phyloP scores from a whole-genome alignment of 2,797 vertebrate genomes.

The Sebastes hubbsi region DNA sequence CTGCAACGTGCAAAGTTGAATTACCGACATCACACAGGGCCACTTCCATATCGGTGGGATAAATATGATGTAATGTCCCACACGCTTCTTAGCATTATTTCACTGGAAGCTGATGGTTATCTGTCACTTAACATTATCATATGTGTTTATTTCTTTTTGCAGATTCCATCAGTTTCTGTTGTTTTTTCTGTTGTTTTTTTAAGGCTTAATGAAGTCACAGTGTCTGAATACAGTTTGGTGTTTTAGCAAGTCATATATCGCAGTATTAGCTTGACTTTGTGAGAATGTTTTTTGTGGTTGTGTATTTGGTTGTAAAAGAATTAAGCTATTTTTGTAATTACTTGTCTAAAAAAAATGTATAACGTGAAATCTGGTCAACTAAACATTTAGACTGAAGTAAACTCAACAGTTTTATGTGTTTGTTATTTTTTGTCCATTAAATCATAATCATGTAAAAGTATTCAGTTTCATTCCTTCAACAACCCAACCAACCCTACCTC shows the following conservation, averaged over 20 bases:
- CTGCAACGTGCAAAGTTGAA: neutral
- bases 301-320: constrained; percentile 80
- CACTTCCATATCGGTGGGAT: neutral
- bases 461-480: constrained; percentile 13
- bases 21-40: neutral
- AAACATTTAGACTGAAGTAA: constrained; percentile 76
- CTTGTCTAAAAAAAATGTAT: constrained; percentile 70
- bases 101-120: constrained; percentile 64
- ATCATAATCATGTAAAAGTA: constrained; percentile 17
- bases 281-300: constrained; percentile 69
- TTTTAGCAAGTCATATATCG: constrained; percentile 54
- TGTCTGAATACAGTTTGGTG: constrained; percentile 57
- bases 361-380: constrained; percentile 71
- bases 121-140: constrained; percentile 58
- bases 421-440: constrained; percentile 43
- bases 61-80: neutral
- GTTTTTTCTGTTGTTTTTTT: neutral
- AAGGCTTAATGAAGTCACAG: constrained; percentile 28
- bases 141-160: constrained; percentile 73
- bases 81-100: constrained; percentile 30
- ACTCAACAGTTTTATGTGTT: constrained; percentile 37
- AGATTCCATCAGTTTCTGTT: constrained; percentile 67
- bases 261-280: constrained; percentile 72
- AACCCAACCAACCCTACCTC: fast-evolving
- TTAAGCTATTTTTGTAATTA: constrained; percentile 84